Evolutionary conservation across 2,113 vertebrate species (phyloP).

Genomic region (Prietella phreatophila): DNA sequence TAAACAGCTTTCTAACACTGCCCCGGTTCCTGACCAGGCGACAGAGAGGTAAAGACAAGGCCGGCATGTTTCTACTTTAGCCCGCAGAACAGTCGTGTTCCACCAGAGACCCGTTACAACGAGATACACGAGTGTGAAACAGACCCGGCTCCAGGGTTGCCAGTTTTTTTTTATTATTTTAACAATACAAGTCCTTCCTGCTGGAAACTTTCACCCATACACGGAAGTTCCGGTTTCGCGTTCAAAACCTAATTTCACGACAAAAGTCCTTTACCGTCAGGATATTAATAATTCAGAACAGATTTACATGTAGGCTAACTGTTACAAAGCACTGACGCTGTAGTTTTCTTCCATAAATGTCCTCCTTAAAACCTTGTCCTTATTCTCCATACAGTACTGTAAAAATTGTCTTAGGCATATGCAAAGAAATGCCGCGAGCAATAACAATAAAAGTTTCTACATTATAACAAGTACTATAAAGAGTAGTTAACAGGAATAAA

Average conservation of each 20-base stretch:
- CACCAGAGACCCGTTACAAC: not conserved
- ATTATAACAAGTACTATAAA: no score
- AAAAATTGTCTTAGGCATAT: no score
- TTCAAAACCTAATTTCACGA: not conserved
- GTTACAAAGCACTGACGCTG: no score
- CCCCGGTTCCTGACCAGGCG: conserved; percentile 55
- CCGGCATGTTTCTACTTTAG: conserved; percentile 58
- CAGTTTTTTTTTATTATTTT: not conserved
- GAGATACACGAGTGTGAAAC: not conserved
- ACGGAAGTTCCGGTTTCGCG: conserved; percentile 31
- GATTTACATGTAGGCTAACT: no score
- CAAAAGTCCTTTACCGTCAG: conserved; percentile 26
- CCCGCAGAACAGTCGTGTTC: not conserved
- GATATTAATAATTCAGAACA: not conserved
- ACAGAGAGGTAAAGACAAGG: conserved; percentile 57
- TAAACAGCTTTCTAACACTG: conserved; percentile 49
- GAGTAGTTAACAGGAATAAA: no score
- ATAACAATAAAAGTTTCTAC: no score
- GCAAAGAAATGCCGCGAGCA: no score
- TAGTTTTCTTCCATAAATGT: no score
- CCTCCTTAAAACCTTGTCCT: no score
- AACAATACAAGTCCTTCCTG: no score
- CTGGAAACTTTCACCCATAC: not conserved
- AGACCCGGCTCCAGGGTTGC: not conserved
- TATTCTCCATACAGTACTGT: no score